Base-by-base conservation (phyloP, 2,888 invertebrate genomes). In the Melanchra persicariae region DNA sequence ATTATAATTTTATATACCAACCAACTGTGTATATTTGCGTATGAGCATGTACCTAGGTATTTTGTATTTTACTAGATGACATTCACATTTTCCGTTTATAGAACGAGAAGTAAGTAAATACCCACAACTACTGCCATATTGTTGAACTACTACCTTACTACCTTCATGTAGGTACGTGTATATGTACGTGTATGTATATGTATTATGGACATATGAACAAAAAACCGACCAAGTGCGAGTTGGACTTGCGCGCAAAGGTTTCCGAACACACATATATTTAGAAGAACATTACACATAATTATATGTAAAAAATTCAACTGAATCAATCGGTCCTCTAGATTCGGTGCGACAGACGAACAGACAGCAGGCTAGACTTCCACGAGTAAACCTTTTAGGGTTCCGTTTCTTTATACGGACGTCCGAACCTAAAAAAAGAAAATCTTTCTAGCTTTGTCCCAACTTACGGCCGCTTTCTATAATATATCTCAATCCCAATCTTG, bases 51-150 rank as follows among this genome's bases (percentile, higher is more conserved):
- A 30, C n/a, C 8, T 40, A 69, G 30, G 30, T 55, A 34, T 12
- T 34, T 22, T 37, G 3, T 55, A 37, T 37, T 47, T 54, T 52
- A 52, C 34, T 12, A 40, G 22, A 60, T 70, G 60, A 52, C 61
- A 54, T 61, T 60, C 52, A 70, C 45, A 60, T 57, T 71, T 70
- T 37, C 24, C 12, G 26, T 58, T 52, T 58, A 52, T 24, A 22
- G 34, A 59, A 37, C 37, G 26, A 43, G 58, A 67, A 57, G 43
- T 58, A n/a, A 52, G 9, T 54, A 26, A 1, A 43, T 58, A 51
- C 30, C 19, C 17, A 45, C 8, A 24, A 43, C 22, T 8, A 45
- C n/a, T 37, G 26, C 12, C 6, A 45, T 45, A 2, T 15, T 64
- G 30, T 65, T 66, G 2, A 26, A 66, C 62, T 37, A n/a, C 15